Evolutionary conservation across 2,113 vertebrate species (phyloP).

Genomic region (Semicossyphus pulcher): DNA sequence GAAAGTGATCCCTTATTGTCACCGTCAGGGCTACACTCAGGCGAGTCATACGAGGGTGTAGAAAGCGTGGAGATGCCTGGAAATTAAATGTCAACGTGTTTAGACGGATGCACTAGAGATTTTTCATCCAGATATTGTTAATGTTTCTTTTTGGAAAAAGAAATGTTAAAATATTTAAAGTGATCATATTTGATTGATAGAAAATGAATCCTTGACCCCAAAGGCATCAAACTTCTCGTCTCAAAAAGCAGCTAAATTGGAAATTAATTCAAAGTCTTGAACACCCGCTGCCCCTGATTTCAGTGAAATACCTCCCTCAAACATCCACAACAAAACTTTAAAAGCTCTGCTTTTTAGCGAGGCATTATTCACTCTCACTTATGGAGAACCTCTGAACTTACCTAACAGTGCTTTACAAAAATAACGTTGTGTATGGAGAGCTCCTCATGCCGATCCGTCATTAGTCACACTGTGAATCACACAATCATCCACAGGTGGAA

Average conservation of each 20-base stretch:
- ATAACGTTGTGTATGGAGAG: constrained; percentile 49
- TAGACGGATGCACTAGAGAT: not conserved
- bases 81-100: not conserved
- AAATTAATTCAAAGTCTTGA: not conserved
- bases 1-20: constrained; percentile 51
- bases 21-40: not conserved
- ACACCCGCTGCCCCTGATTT: not conserved
- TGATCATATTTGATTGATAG: not conserved
- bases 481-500: constrained; percentile 20
- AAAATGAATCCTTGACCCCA: not conserved
- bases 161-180: no score
- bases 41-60: not conserved
- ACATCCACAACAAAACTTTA: not conserved
- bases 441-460: constrained; percentile 35
- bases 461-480: constrained; percentile 65
- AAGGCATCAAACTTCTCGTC: not conserved
- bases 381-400: constrained; percentile 44
- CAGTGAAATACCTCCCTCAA: constrained; percentile 2
- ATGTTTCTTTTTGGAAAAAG: no score
- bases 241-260: not conserved
- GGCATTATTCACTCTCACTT: constrained; percentile 32
- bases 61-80: not conserved
- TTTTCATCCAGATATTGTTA: not conserved
- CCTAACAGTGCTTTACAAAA: constrained; percentile 50
- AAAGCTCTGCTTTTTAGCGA: not conserved